phyloP scores from a whole-genome alignment of 2,888 invertebrate species.

The Amorpha juglandis region DNA sequence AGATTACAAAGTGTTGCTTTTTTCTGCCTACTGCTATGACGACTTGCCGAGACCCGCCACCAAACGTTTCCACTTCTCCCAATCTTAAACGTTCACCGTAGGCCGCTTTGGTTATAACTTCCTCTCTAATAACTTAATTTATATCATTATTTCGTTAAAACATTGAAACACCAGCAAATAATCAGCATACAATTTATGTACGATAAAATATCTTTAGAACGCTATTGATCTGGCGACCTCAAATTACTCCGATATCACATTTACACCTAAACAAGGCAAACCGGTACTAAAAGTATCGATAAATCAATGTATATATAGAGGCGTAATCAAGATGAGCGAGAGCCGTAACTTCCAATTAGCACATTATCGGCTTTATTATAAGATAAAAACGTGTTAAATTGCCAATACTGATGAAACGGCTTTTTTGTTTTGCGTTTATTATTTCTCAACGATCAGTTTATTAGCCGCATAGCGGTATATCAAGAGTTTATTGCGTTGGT shows the following conservation, averaged over 20 bases:
- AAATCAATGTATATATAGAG: constrained; percentile 1
- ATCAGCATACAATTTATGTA: not conserved
- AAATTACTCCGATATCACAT: not conserved
- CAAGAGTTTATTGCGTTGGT: too few species aligned
- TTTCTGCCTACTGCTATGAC: too few species aligned
- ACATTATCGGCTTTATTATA: constrained; percentile 15
- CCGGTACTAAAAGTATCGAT: constrained; percentile 7
- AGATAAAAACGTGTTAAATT: constrained; percentile 15
- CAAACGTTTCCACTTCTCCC: too few species aligned
- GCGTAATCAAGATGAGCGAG: not conserved
- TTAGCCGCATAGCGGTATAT: too few species aligned
- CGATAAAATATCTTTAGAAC: not conserved
- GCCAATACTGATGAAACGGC: constrained; percentile 4
- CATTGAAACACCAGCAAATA: not conserved
- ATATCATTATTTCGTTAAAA: too few species aligned
- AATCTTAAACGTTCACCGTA: too few species aligned
- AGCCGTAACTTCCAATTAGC: constrained; percentile 19
- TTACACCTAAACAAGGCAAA: not conserved
- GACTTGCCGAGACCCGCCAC: too few species aligned
- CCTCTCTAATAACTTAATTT: too few species aligned
- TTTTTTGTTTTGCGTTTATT: not conserved
- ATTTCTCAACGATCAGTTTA: too few species aligned
- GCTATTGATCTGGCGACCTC: not conserved
- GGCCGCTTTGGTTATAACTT: too few species aligned
- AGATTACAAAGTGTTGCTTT: too few species aligned